These are phyloP conservation scores for Cepaea hortensis DNA, from an alignment of 2,888 invertebrate genomes.

Conservation along the genomic window DNA sequence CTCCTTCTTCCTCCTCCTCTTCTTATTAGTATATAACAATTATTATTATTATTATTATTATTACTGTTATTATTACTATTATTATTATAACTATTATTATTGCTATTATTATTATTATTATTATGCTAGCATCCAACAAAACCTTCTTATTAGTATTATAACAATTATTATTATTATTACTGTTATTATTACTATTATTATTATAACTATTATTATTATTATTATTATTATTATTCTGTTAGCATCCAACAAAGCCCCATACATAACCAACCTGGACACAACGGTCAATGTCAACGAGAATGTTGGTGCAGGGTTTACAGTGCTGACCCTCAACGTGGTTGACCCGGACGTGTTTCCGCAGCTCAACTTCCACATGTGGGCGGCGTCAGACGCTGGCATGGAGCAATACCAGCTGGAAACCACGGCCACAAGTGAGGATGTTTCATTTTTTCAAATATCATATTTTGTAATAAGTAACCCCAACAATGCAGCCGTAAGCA, in stretches of 20 bases:
- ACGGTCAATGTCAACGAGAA: slow-evolving; percentile 33
- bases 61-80: too few relatives aligned
- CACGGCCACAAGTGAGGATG: neutral
- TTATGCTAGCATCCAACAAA: too few relatives aligned
- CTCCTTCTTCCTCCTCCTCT: too few relatives aligned
- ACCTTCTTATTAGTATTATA: too few relatives aligned
- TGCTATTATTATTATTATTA: too few relatives aligned
- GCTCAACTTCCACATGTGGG: slow-evolving; percentile 33
- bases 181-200: too few relatives aligned
- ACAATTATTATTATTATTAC: too few relatives aligned
- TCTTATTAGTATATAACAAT: too few relatives aligned
- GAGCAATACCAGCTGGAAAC: slow-evolving; percentile 40
- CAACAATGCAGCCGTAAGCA: neutral
- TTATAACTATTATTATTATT: too few relatives aligned
- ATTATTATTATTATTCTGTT: neutral
- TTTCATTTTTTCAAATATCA: neutral
- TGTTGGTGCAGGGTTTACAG: neutral
- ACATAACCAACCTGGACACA: slow-evolving; percentile 35
- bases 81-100: too few relatives aligned
- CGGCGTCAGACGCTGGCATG: slow-evolving; percentile 31
- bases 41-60: too few relatives aligned
- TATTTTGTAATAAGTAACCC: too few relatives aligned
- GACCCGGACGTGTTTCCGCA: neutral
- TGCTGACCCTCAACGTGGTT: neutral
- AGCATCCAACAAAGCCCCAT: slow-evolving; percentile 44